Evolutionary conservation across 2,113 vertebrate species (phyloP).

Genomic region (Ailuropoda melanoleuca): DNA sequence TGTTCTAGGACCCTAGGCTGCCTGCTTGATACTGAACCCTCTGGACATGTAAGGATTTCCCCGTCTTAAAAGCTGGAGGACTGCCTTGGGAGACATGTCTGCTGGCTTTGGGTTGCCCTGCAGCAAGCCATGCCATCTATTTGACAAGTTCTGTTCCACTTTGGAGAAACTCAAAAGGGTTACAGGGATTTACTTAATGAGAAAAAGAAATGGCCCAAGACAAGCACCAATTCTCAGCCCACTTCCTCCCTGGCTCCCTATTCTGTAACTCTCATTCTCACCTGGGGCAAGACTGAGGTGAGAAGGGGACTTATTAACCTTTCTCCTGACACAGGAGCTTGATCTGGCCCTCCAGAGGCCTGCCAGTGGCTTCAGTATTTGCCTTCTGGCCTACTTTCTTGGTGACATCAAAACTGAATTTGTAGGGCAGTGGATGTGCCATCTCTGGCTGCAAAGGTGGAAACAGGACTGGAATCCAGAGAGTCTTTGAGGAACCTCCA

Average conservation of each 20-base stretch:
- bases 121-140: not conserved
- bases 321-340: constrained; percentile 46
- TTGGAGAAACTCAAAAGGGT: not conserved
- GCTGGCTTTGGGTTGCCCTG: not conserved
- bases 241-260: constrained; percentile 42
- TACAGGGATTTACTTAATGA: not conserved
- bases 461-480: not conserved
- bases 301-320: constrained; percentile 1
- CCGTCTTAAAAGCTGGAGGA: not conserved
- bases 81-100: not conserved
- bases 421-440: constrained; percentile 51
- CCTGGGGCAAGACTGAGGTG: not conserved
- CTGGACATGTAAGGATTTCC: not conserved
- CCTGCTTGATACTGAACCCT: not conserved
- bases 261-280: not conserved
- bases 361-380: constrained; percentile 43
- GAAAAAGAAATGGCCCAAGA: not conserved
- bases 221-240: constrained; percentile 56
- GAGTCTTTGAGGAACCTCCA: not conserved
- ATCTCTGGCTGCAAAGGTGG: not conserved
- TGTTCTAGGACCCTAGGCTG: constrained; percentile 11
- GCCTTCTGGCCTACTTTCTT: constrained; percentile 76
- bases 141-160: not conserved
- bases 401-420: constrained; percentile 74
- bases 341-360: constrained; percentile 39